These are phyloP conservation scores for Crypturellus tataupa DNA, from an alignment of 2,797 vertebrate species.

Conservation along the genomic window DNA sequence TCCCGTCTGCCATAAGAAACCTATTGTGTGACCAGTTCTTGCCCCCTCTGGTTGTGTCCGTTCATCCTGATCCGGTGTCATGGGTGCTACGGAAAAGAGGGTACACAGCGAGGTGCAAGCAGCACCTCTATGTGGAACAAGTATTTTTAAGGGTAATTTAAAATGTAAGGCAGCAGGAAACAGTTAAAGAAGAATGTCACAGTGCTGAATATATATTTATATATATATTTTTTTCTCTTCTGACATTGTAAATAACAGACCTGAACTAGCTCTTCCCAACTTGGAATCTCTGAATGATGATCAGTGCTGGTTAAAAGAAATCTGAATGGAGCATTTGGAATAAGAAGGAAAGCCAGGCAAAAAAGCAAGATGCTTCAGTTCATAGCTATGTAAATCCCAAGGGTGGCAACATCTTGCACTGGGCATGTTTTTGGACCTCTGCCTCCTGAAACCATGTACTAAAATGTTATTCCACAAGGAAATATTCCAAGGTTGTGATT, in stretches of 20 bases:
- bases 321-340: no score
- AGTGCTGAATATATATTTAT: no score
- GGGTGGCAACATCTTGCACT: not conserved
- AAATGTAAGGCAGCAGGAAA: not conserved
- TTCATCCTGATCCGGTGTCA: not conserved
- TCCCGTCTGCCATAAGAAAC: not conserved
- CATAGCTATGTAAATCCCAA: no score
- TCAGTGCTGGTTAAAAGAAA: no score
- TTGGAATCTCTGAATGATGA: no score
- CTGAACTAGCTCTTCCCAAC: no score
- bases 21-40: not conserved
- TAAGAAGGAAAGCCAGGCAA: no score
- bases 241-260: no score
- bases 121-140: not conserved
- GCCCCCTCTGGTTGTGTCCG: not conserved
- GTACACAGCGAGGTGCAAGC: not conserved
- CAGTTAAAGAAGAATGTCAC: not conserved
- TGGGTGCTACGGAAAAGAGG: not conserved
- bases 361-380: no score
- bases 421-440: not conserved
- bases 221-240: no score
- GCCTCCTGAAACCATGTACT: not conserved
- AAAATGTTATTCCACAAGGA: not conserved
- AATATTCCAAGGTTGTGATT: no score
- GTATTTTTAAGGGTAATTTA: not conserved